Percentiles rank a stretch among this genome's conserved stretches.
Evolutionary conservation across 2,888 invertebrate genomes (phyloP).

Genomic region (Oscheius sp.): DNA sequence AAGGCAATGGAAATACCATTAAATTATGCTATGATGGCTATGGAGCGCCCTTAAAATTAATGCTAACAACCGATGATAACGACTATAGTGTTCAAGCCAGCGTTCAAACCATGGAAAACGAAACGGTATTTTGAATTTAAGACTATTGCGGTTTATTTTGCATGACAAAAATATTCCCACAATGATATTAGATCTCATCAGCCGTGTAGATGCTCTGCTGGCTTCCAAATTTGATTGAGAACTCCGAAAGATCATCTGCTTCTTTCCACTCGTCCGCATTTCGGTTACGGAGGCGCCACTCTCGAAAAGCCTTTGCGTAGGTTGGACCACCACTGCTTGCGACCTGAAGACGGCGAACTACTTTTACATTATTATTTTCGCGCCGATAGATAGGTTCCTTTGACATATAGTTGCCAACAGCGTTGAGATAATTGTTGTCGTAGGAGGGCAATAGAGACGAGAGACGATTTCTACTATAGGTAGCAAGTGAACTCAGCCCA

Average conservation of each 20-base stretch:
- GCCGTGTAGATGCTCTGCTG: too few species aligned
- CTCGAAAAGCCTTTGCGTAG: not conserved
- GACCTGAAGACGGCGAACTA: not conserved
- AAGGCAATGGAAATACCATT: conserved; percentile 31
- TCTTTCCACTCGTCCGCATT: too few species aligned
- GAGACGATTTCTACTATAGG: not conserved
- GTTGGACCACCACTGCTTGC: not conserved
- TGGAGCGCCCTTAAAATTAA: conserved; percentile 34
- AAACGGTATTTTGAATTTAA: conserved; percentile 26
- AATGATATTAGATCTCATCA: too few species aligned
- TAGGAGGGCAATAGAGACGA: not conserved
- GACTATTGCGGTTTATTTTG: too few species aligned
- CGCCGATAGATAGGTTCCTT: not conserved
- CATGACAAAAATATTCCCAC: too few species aligned
- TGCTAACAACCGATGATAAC: conserved; percentile 26
- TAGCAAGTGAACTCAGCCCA: not conserved
- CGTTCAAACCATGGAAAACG: conserved; percentile 34
- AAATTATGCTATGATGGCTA: conserved; percentile 38
- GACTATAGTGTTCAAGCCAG: conserved; percentile 36
- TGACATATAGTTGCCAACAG: not conserved
- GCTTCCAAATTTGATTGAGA: too few species aligned
- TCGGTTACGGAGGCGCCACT: not conserved
- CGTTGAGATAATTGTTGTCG: not conserved
- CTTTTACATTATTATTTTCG: not conserved
- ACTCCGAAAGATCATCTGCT: too few species aligned